These are phyloP conservation scores for Atta colombica DNA, from an alignment of 1,140 invertebrate genomes.

Conservation along the genomic window DNA sequence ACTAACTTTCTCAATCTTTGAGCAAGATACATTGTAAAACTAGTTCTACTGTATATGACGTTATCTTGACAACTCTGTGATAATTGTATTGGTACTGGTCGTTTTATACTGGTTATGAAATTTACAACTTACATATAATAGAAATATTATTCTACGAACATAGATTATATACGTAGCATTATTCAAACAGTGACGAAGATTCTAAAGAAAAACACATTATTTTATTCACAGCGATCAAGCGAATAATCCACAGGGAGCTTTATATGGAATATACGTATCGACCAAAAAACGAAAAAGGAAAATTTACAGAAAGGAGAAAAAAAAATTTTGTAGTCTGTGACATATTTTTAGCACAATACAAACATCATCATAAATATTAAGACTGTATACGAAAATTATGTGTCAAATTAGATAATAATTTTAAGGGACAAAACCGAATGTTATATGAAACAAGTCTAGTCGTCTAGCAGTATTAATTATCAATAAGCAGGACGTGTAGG, in stretches of 20 bases:
- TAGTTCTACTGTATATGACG: constrained; percentile 23
- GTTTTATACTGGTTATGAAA: constrained; percentile 67
- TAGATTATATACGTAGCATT: constrained; percentile 53
- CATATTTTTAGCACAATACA: constrained; percentile 80
- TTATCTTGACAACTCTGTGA: constrained; percentile 59
- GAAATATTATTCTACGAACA: constrained; percentile 45
- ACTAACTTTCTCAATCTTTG: neutral
- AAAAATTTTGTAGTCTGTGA: constrained; percentile 75
- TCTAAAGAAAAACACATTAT: constrained; percentile 68
- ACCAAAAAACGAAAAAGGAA: constrained; percentile 58
- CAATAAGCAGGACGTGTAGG: constrained; percentile 61
- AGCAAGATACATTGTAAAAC: constrained; percentile 21
- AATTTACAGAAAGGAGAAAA: constrained; percentile 33
- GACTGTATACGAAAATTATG: constrained; percentile 83
- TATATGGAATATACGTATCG: constrained; percentile 62
- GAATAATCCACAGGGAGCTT: constrained; percentile 66
- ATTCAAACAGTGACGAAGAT: constrained; percentile 62
- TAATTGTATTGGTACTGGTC: constrained; percentile 57
- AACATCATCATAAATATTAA: constrained; percentile 80
- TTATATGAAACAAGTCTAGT: constrained; percentile 68
- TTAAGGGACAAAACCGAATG: constrained; percentile 63
- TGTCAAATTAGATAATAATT: constrained; percentile 81
- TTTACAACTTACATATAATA: constrained; percentile 56
- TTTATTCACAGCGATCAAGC: constrained; percentile 60
- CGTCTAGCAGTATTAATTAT: constrained; percentile 70